Conservation (phyloP, 1,140 invertebrate genomes). For the Pseudomyrmex flavicornis region DNA sequence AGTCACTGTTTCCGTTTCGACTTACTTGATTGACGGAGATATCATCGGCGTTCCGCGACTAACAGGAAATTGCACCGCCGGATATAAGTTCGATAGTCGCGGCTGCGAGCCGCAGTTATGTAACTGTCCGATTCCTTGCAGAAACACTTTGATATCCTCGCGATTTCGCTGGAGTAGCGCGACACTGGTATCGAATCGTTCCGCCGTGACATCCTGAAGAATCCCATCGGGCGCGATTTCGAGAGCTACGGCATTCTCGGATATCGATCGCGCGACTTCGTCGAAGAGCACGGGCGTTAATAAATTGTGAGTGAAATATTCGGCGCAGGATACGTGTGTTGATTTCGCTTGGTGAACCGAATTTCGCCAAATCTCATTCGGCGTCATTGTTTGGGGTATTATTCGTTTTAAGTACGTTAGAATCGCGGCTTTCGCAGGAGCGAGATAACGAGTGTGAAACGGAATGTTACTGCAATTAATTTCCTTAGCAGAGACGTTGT, state of each 20-base stretch:
- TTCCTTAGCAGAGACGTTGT: background rate
- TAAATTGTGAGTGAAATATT: conserved; percentile 96
- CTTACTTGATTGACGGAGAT: conserved; percentile 85
- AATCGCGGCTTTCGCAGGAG: background rate
- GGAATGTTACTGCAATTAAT: background rate
- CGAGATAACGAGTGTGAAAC: background rate
- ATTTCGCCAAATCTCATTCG: background rate
- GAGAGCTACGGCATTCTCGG: conserved; percentile 90
- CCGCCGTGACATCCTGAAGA: conserved; percentile 14
- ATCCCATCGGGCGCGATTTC: conserved; percentile 91
- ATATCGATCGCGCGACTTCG: conserved; percentile 90
- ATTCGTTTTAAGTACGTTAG: background rate
- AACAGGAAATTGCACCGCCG: conserved; percentile 89
- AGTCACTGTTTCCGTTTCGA: conserved; percentile 17
- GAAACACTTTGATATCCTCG: conserved; percentile 88
- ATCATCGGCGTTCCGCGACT: conserved; percentile 90
- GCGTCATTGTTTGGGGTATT: background rate
- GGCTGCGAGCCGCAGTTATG: conserved; percentile 88
- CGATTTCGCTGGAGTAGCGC: conserved; percentile 91
- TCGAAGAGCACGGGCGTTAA: conserved; percentile 92
- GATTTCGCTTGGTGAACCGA: background rate
- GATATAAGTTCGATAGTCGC: conserved; percentile 87
- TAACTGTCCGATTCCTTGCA: conserved; percentile 90
- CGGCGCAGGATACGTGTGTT: conserved; percentile 83
- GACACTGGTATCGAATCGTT: conserved; percentile 86